phyloP scores from a whole-genome alignment of 2,888 invertebrate species.

The Schizaphis graminum region DNA sequence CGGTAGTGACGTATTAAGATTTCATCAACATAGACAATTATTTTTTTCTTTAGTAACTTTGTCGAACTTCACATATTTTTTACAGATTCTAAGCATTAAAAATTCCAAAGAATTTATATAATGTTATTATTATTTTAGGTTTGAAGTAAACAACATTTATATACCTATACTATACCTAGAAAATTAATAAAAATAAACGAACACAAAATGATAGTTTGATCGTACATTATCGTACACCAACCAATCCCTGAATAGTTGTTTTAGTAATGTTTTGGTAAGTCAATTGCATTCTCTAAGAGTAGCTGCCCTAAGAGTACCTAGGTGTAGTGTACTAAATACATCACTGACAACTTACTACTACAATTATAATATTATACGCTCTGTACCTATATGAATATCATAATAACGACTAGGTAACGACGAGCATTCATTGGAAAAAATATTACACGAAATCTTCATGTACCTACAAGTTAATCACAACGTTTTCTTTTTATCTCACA shows the following conservation, averaged over 20 bases:
- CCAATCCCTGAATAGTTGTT: background rate
- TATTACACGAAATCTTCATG: background rate
- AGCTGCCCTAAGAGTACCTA: background rate
- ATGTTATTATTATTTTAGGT: background rate
- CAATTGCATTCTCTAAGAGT: background rate
- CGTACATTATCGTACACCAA: background rate
- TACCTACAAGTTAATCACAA: background rate
- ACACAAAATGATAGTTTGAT: background rate
- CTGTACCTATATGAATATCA: background rate
- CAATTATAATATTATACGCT: background rate
- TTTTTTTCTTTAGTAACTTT: background rate
- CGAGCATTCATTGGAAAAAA: background rate
- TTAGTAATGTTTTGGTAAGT: background rate
- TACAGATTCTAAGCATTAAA: background rate
- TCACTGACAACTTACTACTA: background rate
- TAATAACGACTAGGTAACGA: background rate
- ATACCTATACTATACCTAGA: background rate
- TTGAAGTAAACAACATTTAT: background rate
- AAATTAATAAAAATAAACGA: background rate
- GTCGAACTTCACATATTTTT: background rate
- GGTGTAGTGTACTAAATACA: background rate
- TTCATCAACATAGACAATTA: background rate
- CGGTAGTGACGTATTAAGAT: background rate
- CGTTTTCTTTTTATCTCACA: background rate
- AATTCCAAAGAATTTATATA: background rate